Evolutionary conservation across 1,140 invertebrate genomes (phyloP), one percentile per base, ranked within the genome.

Genomic region (Drosophila parabipectinata): DNA sequence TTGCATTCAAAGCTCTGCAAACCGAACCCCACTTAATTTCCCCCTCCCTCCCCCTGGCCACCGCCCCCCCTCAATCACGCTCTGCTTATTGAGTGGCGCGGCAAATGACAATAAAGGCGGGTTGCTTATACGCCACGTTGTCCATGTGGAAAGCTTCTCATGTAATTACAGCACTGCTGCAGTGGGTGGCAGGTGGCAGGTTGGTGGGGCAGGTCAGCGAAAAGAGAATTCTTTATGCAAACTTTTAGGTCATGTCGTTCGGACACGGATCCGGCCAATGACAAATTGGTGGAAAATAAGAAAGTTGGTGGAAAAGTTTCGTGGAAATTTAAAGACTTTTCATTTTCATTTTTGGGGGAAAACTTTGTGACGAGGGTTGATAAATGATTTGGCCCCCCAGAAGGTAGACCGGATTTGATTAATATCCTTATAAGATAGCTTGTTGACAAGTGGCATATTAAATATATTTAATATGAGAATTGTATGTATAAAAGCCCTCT

Each of bases 81-180:
- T 18, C 6, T 53, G 32, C 41, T 41, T 51, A 84, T 80, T 74
- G 77, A 77, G 77, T 53, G 58, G 45, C 73, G 58, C 57, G 57
- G 55, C 47, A 81, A 74, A 85, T 87, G 68, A 81, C 82, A 87
- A 85, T 77, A 81, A 81, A 71, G 66, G 68, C 58, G 68, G 68
- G 68, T 71, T 77, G 87, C 82, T 85, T 53, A 87, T 85, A 85
- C 81, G 81, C 81, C 81, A 48, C 37, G 81, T 84, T 59, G 79
- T 41, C 57, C 59, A 48, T 28, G 54, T 32, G 60, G 48, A 53
- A 68, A 64, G 66, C 45, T 51, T 5, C 9, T 47, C 32, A 50
- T 56, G 57, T 73, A 73, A 62, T 73, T 73, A 63, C 62, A 67
- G 66, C 58, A 10, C 2, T 18, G 41, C 14, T 53, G 37, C 41